These are phyloP conservation scores for Pygoscelis adeliae DNA, from an alignment of 2,113 vertebrate genomes.

Conservation along the genomic window DNA sequence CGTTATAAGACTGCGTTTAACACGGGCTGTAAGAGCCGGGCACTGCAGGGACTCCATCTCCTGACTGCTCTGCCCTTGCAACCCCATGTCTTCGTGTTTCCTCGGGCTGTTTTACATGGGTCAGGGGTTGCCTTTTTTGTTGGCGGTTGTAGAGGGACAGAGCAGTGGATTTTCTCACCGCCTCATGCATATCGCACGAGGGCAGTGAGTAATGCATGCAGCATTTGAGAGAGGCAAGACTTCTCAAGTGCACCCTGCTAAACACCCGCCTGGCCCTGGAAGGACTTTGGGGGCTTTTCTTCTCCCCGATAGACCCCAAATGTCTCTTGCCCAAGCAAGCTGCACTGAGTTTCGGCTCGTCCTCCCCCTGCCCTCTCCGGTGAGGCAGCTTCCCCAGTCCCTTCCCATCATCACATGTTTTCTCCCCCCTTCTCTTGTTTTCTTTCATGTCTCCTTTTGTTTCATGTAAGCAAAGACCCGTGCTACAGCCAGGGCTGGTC, in stretches of 20 bases:
- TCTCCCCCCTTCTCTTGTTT: background rate
- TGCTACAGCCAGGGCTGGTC: background rate
- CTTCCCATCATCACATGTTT: background rate
- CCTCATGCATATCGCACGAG: background rate
- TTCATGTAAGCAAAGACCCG: background rate
- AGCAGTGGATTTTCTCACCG: background rate
- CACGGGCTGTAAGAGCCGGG: rapidly evolving
- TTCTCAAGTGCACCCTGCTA: background rate
- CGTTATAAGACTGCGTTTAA: rapidly evolving
- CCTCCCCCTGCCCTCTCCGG: background rate
- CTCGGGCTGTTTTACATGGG: rapidly evolving
- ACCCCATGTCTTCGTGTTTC: rapidly evolving
- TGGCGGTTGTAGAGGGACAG: rapidly evolving
- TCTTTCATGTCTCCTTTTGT: background rate
- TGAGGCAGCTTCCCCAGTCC: background rate
- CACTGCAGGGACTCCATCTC: background rate
- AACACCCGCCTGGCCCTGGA: too few relatives aligned
- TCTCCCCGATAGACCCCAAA: background rate
- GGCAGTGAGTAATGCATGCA: background rate
- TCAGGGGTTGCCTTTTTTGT: background rate
- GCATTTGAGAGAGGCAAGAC: too few relatives aligned
- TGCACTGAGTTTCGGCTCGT: rapidly evolving
- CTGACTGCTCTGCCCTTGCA: background rate
- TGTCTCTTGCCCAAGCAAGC: rapidly evolving
- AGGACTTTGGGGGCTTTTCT: background rate